Evolutionary conservation across 1,140 invertebrate genomes (phyloP).

Genomic region (Euwallacea similis): DNA sequence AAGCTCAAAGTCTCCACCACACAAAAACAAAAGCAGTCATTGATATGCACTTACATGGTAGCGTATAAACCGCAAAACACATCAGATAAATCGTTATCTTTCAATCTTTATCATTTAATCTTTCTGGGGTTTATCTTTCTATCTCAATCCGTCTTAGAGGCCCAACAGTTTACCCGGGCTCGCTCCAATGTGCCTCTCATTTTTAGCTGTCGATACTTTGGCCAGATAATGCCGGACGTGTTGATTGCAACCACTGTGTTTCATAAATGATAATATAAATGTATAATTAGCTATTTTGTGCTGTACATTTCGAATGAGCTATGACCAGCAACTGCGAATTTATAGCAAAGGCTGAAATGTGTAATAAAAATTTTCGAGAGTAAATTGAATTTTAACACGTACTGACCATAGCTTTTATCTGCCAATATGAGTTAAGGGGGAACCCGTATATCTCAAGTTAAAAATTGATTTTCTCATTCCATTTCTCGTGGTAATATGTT

Average conservation of each 20-base stretch:
- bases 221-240: constrained; percentile 31
- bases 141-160: constrained; percentile 31
- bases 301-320: neutral
- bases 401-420: neutral
- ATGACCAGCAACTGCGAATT: neutral
- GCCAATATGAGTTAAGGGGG: neutral
- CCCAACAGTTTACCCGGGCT: constrained; percentile 30
- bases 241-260: constrained; percentile 25
- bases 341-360: too few species aligned
- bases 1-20: too few species aligned
- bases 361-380: neutral
- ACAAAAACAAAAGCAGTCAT: neutral
- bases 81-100: constrained; percentile 32
- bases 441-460: neutral
- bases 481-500: constrained; percentile 24
- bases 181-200: constrained; percentile 18
- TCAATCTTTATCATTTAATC: constrained; percentile 31
- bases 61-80: constrained; percentile 10
- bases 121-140: constrained; percentile 4
- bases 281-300: constrained; percentile 32
- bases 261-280: constrained; percentile 23
- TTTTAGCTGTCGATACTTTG: constrained; percentile 31
- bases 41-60: constrained; percentile 2
- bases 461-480: constrained; percentile 36
- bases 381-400: neutral